Evolutionary conservation across 2,797 vertebrate genomes (phyloP).

Genomic region (Erithacus rubecula): DNA sequence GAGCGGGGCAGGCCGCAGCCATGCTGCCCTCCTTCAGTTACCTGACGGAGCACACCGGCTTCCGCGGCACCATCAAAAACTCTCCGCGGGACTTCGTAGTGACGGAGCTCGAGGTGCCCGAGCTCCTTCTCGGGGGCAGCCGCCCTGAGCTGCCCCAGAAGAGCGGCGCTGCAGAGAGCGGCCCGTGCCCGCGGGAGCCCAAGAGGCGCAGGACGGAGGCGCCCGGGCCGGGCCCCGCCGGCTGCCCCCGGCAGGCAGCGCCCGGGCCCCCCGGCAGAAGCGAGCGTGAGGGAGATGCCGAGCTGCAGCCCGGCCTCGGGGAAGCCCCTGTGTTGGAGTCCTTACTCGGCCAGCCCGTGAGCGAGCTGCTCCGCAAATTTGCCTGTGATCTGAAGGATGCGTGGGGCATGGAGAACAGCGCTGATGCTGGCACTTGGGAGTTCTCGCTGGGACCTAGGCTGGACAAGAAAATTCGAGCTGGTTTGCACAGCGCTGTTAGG

Average conservation of each 20-base stretch:
- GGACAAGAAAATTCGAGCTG: constrained; percentile 84
- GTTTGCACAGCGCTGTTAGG: constrained; percentile 83
- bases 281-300: neutral
- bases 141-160: neutral
- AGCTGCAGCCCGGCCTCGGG: neutral
- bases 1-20: neutral
- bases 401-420: neutral
- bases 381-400: constrained; percentile 72
- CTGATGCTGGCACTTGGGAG: neutral
- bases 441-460: constrained; percentile 81
- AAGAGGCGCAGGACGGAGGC: neutral
- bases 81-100: constrained; percentile 88
- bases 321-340: constrained; percentile 49
- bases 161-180: neutral
- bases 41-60: constrained; percentile 82
- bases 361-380: constrained; percentile 79
- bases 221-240: neutral
- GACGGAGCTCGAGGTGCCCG: constrained; percentile 81
- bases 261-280: neutral
- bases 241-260: accelerated
- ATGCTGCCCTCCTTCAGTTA: constrained; percentile 48
- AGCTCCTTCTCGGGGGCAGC: constrained; percentile 62
- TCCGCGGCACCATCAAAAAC: constrained; percentile 87
- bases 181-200: neutral
- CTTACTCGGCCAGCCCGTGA: constrained; percentile 76